Evolutionary conservation across 2,113 vertebrate species (phyloP).

Genomic region (Oncorhynchus masou): DNA sequence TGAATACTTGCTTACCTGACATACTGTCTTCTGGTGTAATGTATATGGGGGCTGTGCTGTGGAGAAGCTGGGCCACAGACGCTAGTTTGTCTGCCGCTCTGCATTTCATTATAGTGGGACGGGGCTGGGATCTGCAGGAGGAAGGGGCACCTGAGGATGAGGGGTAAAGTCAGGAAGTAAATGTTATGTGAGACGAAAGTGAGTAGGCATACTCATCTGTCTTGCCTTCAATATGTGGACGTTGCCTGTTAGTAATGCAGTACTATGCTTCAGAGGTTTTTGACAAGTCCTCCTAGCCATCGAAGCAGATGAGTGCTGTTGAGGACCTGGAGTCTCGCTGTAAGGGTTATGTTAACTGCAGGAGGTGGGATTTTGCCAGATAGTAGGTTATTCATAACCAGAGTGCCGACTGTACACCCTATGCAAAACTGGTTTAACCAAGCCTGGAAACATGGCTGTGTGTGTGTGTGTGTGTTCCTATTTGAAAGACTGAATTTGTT

Average conservation of each 20-base stretch:
- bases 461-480: background rate
- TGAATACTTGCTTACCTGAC: slow-evolving; percentile 40
- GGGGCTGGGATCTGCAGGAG: slow-evolving; percentile 25
- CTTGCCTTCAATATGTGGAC: background rate
- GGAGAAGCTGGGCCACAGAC: slow-evolving; percentile 33
- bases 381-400: background rate
- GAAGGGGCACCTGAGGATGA: slow-evolving; percentile 30
- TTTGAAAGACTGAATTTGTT: background rate
- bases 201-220: background rate
- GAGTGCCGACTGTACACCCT: no score
- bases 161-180: slow-evolving; percentile 62
- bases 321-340: no score
- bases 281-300: no score
- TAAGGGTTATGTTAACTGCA: background rate
- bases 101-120: slow-evolving; percentile 45
- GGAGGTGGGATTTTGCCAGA: background rate
- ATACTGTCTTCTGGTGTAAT: background rate
- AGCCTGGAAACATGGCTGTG: no score
- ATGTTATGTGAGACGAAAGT: background rate
- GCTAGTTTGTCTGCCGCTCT: slow-evolving; percentile 45
- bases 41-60: slow-evolving; percentile 3
- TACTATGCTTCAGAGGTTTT: no score
- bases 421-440: no score
- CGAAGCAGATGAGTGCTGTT: no score
- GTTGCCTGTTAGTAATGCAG: no score